A percentile compares a stretch with the other conserved stretches of the same genome.
Evolutionary conservation across 2,113 vertebrate genomes (phyloP).

Genomic region (Cairina moschata): DNA sequence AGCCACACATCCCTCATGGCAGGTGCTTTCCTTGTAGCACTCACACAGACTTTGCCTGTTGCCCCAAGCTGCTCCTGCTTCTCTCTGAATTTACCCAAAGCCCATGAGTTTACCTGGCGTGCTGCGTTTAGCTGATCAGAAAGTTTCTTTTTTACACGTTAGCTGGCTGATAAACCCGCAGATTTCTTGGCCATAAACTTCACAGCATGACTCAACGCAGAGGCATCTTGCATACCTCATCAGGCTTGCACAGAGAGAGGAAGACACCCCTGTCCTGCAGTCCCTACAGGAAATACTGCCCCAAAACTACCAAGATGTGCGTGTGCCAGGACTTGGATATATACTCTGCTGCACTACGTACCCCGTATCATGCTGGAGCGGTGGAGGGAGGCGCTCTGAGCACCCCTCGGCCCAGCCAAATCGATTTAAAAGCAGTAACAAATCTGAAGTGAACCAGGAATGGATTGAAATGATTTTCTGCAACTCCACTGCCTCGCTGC

Average conservation of each 20-base stretch:
- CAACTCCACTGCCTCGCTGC: neutral
- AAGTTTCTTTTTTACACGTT: neutral
- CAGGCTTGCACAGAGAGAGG: rapidly evolving
- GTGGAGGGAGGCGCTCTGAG: neutral
- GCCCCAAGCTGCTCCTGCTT: neutral
- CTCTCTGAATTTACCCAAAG: neutral
- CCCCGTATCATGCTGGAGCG: rapidly evolving
- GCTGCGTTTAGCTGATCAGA: neutral
- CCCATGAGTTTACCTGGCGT: neutral
- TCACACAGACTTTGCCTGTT: neutral
- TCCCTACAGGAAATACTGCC: neutral
- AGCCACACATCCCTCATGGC: neutral
- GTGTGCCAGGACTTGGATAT: rapidly evolving
- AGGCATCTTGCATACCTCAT: neutral
- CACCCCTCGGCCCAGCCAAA: neutral
- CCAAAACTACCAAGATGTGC: rapidly evolving
- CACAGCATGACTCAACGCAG: neutral
- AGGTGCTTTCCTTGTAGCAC: neutral
- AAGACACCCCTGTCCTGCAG: neutral
- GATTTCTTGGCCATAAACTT: neutral
- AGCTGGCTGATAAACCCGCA: neutral
- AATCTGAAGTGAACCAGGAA: neutral
- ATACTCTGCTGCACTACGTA: rapidly evolving
- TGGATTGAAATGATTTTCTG: rapidly evolving
- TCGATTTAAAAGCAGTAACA: neutral